These are phyloP conservation scores for Micrasema longulum DNA, from an alignment of 1,140 invertebrate species.

Conservation along the genomic window DNA sequence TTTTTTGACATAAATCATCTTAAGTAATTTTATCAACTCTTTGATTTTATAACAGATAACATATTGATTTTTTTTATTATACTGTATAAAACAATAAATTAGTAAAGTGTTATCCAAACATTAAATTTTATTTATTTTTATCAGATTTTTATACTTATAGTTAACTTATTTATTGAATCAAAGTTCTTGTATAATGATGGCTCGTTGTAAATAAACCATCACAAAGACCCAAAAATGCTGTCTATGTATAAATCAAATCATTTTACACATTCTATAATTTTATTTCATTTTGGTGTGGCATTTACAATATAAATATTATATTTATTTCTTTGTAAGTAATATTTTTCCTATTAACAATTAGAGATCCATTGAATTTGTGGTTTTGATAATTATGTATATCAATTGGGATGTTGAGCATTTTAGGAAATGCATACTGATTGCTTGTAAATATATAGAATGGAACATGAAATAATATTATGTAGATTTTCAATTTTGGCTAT, in stretches of 20 bases:
- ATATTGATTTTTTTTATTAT: slow-evolving; percentile 5
- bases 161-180: slow-evolving; percentile 39
- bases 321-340: slow-evolving; percentile 41
- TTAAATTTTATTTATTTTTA: slow-evolving; percentile 34
- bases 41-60: background rate
- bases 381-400: slow-evolving; percentile 38
- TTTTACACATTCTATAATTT: slow-evolving; percentile 24
- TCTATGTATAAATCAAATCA: too few relatives aligned
- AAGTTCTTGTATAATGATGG: background rate
- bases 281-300: slow-evolving; percentile 50
- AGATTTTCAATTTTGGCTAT: slow-evolving; percentile 47
- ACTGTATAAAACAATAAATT: slow-evolving; percentile 16
- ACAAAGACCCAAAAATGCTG: too few relatives aligned
- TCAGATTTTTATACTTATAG: slow-evolving; percentile 23
- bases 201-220: too few relatives aligned
- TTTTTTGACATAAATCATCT: slow-evolving; percentile 1
- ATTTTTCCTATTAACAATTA: slow-evolving; percentile 43
- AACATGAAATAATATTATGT: slow-evolving; percentile 39
- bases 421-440: slow-evolving; percentile 16
- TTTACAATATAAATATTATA: slow-evolving; percentile 25
- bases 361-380: slow-evolving; percentile 23
- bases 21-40: too few relatives aligned
- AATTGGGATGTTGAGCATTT: slow-evolving; percentile 17
- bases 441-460: slow-evolving; percentile 42
- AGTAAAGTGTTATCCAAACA: slow-evolving; percentile 18